Evolutionary conservation across 2,113 vertebrate species (phyloP).

Genomic region (Elgaria multicarinata): DNA sequence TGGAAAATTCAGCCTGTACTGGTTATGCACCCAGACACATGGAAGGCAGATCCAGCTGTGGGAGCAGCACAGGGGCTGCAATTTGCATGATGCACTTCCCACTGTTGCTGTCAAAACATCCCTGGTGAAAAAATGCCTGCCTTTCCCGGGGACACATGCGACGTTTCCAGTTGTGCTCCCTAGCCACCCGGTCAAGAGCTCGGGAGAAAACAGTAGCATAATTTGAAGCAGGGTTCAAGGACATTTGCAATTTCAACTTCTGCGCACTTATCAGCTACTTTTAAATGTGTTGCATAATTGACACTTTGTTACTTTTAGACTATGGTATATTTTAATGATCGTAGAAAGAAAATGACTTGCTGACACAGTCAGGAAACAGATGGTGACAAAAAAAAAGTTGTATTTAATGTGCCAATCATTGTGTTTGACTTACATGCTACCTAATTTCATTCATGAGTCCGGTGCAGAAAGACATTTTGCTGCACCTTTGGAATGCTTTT

Average conservation of each 20-base stretch:
- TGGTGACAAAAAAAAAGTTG: slow-evolving; percentile 85
- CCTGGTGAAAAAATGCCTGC: not conserved
- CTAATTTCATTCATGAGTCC: slow-evolving; percentile 83
- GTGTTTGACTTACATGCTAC: slow-evolving; percentile 82
- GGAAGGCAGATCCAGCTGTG: not conserved
- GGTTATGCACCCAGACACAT: not conserved
- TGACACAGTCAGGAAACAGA: slow-evolving; percentile 88
- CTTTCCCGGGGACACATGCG: not conserved
- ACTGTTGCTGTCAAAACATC: not conserved
- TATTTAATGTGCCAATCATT: slow-evolving; percentile 86
- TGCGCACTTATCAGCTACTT: slow-evolving; percentile 81
- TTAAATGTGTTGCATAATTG: slow-evolving; percentile 86
- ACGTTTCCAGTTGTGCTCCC: slow-evolving; percentile 9
- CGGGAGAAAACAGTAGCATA: slow-evolving; percentile 59
- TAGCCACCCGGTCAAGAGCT: too few species aligned
- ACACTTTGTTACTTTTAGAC: slow-evolving; percentile 86
- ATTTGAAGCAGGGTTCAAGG: slow-evolving; percentile 74
- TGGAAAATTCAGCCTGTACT: not conserved
- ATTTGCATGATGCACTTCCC: not conserved
- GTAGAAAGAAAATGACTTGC: slow-evolving; percentile 76
- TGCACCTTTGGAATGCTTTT: slow-evolving; percentile 69
- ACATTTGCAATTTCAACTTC: slow-evolving; percentile 78
- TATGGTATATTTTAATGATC: slow-evolving; percentile 85
- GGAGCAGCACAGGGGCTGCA: not conserved
- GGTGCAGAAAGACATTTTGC: slow-evolving; percentile 82